These are phyloP conservation scores for Goniozus legneri DNA, from an alignment of 1,140 invertebrate genomes.

Conservation along the genomic window DNA sequence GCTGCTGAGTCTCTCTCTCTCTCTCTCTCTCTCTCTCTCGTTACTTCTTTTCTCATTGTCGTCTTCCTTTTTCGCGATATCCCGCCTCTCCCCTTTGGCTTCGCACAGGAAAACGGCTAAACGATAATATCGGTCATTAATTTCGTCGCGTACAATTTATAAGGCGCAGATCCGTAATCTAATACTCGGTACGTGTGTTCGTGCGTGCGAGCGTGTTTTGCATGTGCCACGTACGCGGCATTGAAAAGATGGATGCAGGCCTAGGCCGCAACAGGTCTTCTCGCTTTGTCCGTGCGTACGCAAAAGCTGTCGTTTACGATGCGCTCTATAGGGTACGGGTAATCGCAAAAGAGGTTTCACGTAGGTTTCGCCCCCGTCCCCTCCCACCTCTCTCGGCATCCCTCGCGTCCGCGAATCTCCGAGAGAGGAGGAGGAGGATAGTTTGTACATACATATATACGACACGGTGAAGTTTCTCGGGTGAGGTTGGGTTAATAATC, in stretches of 20 bases:
- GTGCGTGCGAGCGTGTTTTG: too few species aligned
- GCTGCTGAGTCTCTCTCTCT: too few species aligned
- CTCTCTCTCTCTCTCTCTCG: too few species aligned
- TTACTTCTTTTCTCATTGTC: too few species aligned
- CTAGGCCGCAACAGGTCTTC: slow-evolving; percentile 17
- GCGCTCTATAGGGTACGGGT: slow-evolving; percentile 8
- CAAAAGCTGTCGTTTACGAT: slow-evolving; percentile 24
- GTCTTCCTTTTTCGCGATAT: too few species aligned
- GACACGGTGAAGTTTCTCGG: too few species aligned
- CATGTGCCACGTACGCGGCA: slow-evolving; percentile 1
- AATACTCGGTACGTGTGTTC: too few species aligned
- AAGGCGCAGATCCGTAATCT: slow-evolving; percentile 9
- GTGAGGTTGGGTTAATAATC: slow-evolving; percentile 30
- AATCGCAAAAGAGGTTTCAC: slow-evolving; percentile 22
- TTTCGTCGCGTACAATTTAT: slow-evolving; percentile 14
- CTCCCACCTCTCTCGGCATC: not conserved
- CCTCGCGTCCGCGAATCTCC: not conserved
- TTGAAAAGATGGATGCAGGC: slow-evolving; percentile 19
- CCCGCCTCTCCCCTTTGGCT: too few species aligned
- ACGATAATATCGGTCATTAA: slow-evolving; percentile 14
- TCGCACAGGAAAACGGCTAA: not conserved
- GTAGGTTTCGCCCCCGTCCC: slow-evolving; percentile 15
- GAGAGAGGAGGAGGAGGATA: too few species aligned
- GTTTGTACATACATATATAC: too few species aligned
- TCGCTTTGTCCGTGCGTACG: slow-evolving; percentile 15